Percentiles rank a stretch among this genome's conserved stretches.
phyloP scores from a whole-genome alignment of 1,140 invertebrate genomes.

The Heterodera carotae region DNA sequence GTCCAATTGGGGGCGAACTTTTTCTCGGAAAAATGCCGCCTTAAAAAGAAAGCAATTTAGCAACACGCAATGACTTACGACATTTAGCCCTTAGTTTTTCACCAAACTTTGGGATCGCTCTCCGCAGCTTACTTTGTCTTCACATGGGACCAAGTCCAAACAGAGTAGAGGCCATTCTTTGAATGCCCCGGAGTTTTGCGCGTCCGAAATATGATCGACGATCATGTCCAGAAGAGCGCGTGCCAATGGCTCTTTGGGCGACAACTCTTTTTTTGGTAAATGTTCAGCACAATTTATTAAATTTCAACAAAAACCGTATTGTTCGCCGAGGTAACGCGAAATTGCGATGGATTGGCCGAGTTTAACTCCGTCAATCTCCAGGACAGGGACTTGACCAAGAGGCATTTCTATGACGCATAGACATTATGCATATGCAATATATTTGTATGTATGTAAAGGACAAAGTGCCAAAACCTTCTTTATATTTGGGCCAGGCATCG shows the following conservation, averaged over 20 bases:
- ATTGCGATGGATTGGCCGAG: constrained; percentile 54
- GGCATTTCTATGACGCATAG: constrained; percentile 51
- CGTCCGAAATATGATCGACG: constrained; percentile 42
- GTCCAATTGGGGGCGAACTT: constrained; percentile 48
- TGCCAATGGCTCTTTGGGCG: constrained; percentile 40
- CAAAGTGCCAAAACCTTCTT: constrained; percentile 25
- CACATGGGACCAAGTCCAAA: constrained; percentile 36
- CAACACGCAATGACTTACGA: too few species aligned
- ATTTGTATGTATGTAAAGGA: not conserved
- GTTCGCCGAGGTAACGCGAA: constrained; percentile 44
- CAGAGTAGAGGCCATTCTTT: constrained; percentile 42
- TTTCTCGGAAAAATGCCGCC: constrained; percentile 52
- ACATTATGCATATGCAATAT: not conserved
- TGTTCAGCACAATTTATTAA: not conserved
- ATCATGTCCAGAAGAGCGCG: constrained; percentile 53
- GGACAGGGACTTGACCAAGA: constrained; percentile 55
- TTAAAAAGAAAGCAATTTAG: constrained; percentile 49
- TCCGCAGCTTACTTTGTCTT: not conserved
- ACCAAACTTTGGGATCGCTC: not conserved
- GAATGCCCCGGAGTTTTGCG: constrained; percentile 38
- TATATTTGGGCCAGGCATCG: constrained; percentile 44
- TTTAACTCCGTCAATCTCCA: constrained; percentile 59
- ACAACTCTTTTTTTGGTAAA: constrained; percentile 37
- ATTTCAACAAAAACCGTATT: constrained; percentile 43
- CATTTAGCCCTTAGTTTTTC: too few species aligned